phyloP scores from a whole-genome alignment of 2,113 vertebrate genomes.

The Todiramphus saurophagus region DNA sequence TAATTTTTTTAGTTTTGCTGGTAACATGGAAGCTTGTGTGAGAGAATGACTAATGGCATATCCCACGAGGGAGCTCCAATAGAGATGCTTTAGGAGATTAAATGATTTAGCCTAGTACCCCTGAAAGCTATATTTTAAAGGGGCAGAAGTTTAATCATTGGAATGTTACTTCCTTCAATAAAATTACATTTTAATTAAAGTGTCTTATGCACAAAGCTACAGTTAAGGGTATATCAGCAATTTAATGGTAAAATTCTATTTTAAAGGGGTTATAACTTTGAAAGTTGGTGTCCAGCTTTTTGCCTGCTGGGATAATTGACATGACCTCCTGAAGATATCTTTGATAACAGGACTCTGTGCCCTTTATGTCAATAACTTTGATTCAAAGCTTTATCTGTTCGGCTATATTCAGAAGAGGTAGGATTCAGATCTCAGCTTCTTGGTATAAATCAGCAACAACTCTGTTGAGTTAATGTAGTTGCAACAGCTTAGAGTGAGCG shows the following conservation, averaged over 20 bases:
- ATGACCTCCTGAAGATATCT: neutral
- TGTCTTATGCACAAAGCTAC: conserved; percentile 46
- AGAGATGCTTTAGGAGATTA: conserved; percentile 60
- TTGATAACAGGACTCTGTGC: neutral
- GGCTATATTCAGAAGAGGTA: neutral
- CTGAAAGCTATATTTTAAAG: conserved; percentile 59
- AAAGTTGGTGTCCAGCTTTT: conserved; percentile 17
- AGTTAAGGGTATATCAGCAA: conserved; percentile 26
- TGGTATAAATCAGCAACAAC: neutral
- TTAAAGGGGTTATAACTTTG: conserved; percentile 16
- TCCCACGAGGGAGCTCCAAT: conserved; percentile 28
- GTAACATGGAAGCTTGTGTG: conserved; percentile 38
- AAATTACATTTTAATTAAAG: conserved; percentile 63
- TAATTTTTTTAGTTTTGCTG: conserved; percentile 57
- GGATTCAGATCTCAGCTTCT: neutral
- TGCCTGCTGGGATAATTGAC: conserved; percentile 11
- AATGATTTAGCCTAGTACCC: conserved; percentile 46
- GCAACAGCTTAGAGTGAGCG: neutral
- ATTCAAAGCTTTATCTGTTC: neutral
- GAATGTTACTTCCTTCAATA: conserved; percentile 33
- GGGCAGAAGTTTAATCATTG: conserved; percentile 58
- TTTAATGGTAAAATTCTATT: conserved; percentile 27
- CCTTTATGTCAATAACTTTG: neutral
- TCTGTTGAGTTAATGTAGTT: neutral
- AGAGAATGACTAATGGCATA: conserved; percentile 47